Base-by-base conservation (phyloP, 2,113 vertebrate genomes). In the Sinocyclocheilus anshuiensis region DNA sequence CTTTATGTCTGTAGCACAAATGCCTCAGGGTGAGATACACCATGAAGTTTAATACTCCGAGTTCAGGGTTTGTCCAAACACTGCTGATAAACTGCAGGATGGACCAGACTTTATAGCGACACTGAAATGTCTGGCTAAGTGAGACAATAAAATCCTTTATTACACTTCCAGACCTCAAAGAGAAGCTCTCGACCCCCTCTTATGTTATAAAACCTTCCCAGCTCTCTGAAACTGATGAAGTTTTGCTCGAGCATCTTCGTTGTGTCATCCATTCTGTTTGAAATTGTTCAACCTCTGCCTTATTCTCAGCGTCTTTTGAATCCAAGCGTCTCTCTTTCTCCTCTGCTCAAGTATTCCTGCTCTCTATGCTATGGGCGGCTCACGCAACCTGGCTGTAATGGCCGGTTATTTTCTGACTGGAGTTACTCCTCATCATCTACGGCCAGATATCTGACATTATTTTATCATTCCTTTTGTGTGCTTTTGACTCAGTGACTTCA, bases 371-470 rank as follows among this genome's bases (percentile, higher is more conserved):
- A 2, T 18, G n/a, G 77, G 33, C 36, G 22, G 13, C 78, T 26
- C 59, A 65, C 13, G 36, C 36, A 67, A 81, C 59, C 39, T 11
- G 13, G 10, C 61, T 24, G 78, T 65, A 81, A 65, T 45, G 59
- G 78, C 12, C 78, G 3, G 36, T 81, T 81, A 65, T 81, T 81
- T 81, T 18, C 36, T 16, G 33, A 81, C 78, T 9, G 57, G 57
- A 79, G 55, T 79, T 79, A 9, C 26, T 45, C 39, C 15, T 63
- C n/a, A 4, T 81, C 59, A 48, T 36, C 59, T 81, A 24, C 7
- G 15, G 79, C 13, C 79, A 81, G 79, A 81, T 81, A 65, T 24
- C 55, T 18, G 15, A 81, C n/a, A 81, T 42, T 26, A 81, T 81
- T 65, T 48, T 26, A 65, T 65, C 36, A 15, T 48, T 65, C 36